These are phyloP conservation scores for Strigamia crassipes DNA, from an alignment of 2,888 invertebrate genomes.

Conservation along the genomic window DNA sequence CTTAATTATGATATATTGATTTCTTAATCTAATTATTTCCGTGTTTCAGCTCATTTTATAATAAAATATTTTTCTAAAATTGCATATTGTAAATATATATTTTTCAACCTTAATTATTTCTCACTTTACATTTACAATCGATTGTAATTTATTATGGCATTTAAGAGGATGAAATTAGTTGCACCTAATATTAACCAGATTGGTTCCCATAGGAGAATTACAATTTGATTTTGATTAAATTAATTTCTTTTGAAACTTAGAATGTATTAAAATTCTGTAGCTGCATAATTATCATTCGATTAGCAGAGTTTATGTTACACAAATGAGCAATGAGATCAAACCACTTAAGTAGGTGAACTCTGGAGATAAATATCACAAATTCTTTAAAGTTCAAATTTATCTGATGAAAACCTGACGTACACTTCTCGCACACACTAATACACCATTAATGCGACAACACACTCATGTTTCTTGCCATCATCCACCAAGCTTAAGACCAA, in stretches of 20 bases:
- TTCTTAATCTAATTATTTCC: conserved; percentile 10
- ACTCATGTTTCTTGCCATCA: conserved; percentile 15
- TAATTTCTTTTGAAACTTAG: neutral
- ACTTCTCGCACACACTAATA: neutral
- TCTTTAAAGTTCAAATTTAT: neutral
- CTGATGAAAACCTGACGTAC: neutral
- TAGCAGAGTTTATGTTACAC: neutral
- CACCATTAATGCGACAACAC: neutral
- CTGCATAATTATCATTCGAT: neutral
- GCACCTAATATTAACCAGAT: neutral
- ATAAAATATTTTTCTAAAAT: neutral
- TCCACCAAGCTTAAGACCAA: neutral
- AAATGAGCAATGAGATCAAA: neutral
- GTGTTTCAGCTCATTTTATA: neutral
- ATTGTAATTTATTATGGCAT: neutral
- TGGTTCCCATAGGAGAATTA: neutral
- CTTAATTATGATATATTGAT: conserved; percentile 3
- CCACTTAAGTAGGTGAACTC: neutral
- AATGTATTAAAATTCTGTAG: neutral
- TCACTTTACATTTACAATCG: too few relatives aligned
- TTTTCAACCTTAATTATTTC: neutral
- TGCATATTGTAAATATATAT: neutral
- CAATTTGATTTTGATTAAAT: conserved; percentile 11
- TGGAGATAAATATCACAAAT: neutral
- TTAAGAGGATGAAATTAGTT: neutral